These are phyloP conservation scores for Penaeus japonicus DNA, from an alignment of 1,140 invertebrate species.

Conservation along the genomic window DNA sequence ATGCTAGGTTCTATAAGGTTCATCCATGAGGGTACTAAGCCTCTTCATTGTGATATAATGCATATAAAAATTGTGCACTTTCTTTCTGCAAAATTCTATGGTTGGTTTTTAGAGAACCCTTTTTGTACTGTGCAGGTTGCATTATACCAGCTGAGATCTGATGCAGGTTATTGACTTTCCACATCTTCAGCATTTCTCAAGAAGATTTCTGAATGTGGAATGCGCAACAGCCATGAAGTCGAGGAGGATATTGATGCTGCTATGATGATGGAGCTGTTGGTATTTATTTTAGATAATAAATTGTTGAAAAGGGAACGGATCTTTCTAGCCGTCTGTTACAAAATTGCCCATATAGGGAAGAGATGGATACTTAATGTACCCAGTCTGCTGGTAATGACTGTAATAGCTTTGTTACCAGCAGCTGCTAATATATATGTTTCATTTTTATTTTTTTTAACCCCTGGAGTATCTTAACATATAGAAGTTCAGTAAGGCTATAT, in stretches of 20 bases:
- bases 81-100: background rate
- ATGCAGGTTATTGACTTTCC: background rate
- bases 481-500: too few species aligned
- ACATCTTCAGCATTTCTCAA: background rate
- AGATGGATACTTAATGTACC: constrained; percentile 35
- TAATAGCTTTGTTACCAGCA: constrained; percentile 57
- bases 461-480: too few species aligned
- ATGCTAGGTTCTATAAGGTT: constrained; percentile 8
- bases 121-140: constrained; percentile 19
- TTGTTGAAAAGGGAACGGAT: background rate
- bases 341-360: constrained; percentile 19
- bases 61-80: background rate
- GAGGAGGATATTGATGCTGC: background rate
- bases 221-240: background rate
- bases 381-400: constrained; percentile 47
- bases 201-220: background rate
- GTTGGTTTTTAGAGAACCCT: background rate
- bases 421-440: constrained; percentile 46
- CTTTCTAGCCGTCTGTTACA: background rate
- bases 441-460: too few species aligned
- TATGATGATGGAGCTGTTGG: constrained; percentile 1
- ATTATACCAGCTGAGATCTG: constrained; percentile 18
- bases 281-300: background rate
- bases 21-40: constrained; percentile 20
- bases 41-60: too few species aligned